Percentiles rank a stretch among this genome's conserved stretches.
Conservation (phyloP, 2,888 invertebrate species). For the Agrotis puta region DNA sequence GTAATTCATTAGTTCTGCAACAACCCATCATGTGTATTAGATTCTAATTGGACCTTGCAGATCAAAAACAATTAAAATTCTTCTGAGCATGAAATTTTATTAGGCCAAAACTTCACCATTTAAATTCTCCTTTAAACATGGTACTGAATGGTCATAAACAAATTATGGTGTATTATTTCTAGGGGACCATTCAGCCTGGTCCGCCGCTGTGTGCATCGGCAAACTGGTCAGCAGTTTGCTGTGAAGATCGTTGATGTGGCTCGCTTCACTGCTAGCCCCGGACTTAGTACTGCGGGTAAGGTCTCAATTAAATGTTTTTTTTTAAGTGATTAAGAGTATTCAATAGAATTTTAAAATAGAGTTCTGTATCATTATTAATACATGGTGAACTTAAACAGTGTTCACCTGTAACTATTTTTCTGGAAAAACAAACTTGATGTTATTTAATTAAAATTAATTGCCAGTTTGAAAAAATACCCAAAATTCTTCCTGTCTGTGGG, state of each 20-base stretch:
- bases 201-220: conserved; percentile 97
- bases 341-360: background rate
- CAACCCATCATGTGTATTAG: too few relatives aligned
- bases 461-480: too few relatives aligned
- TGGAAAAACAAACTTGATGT: background rate
- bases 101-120: too few relatives aligned
- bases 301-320: background rate
- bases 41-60: too few relatives aligned
- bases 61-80: too few relatives aligned
- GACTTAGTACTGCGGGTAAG: conserved; percentile 98
- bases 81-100: too few relatives aligned
- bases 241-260: conserved; percentile 99
- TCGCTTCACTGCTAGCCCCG: conserved; percentile 98
- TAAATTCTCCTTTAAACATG: too few relatives aligned
- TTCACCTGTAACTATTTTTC: background rate
- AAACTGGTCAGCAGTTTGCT: conserved; percentile 98
- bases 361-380: background rate
- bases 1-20: too few relatives aligned
- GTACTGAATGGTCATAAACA: background rate
- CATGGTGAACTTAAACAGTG: background rate
- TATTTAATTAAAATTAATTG: background rate
- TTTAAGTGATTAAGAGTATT: background rate
- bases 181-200: conserved; percentile 99
- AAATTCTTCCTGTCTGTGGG: background rate
- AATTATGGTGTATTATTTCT: conserved; percentile 61